Base-by-base conservation (phyloP, 2,888 invertebrate species). In the Hirtodrosophila trivittata region DNA sequence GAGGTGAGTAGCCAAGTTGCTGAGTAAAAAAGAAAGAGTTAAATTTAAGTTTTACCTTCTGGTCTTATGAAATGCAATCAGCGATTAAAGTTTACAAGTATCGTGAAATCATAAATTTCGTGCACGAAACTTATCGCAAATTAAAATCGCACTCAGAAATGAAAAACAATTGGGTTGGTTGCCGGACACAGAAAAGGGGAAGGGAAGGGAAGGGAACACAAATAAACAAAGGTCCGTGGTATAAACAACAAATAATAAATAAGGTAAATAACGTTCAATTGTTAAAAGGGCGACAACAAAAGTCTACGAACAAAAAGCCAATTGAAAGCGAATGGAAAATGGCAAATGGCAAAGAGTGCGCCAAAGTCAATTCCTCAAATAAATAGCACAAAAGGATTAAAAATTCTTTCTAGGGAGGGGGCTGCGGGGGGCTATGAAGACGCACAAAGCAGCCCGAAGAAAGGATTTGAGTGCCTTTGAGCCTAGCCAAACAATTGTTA, bases 1-100 rank as follows among this genome's bases (percentile, higher is more conserved):
- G 95, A 89, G 95, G 95, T 95, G 91, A 93, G 93, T 90, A 54
- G n/a, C 1, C 14, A 10, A n/a, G 14, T 51, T 10, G 7, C n/a
- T n/a, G 12, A 49, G 18, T 50, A 13, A 9, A 28, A 8, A 9
- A 2, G n/a, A 28, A 9, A 2, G n/a, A 28, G 9, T 28, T 28
- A 28, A n/a, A 9, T n/a, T n/a, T 8, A 28, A 28, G 28, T 38
- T 60, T 21, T 14, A n/a, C 9, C 13, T 18, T 7, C 38, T 30
- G 45, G 7, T 28, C 21, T 47, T 49, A 37, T 49, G 30, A 56
- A 66, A 18, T 55, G 58, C 66, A 66, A 66, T 66, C 59, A 58
- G 74, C 71, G 75, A 70, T 72, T 74, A 66, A 65, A 80, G 57
- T 70, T 78, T 78, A 67, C 45, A 75, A 72, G 56, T 52, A 64